Evolutionary conservation across 2,797 vertebrate genomes (phyloP), one percentile per base, ranked within the genome.

Genomic region (Notoglanidium macrostoma): DNA sequence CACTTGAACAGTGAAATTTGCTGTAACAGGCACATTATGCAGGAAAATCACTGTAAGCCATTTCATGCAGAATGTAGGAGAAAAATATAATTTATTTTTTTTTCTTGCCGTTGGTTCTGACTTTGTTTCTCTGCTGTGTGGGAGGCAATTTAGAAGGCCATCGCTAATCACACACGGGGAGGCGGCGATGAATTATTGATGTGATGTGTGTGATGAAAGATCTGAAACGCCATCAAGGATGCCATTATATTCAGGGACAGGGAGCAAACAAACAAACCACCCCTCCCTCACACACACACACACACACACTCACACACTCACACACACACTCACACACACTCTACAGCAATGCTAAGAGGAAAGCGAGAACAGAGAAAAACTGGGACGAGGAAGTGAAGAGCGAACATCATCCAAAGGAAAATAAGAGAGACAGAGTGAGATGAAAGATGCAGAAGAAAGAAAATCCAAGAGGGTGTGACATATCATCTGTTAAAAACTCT

Each of bases 131-230:
- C 70, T 44, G 21, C 80, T 85, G 49, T 79, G 83, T 85, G 88
- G 91, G 90, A 90, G 85, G 76, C 88, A 89, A 90, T 92, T 90
- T 90, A 85, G 89, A 87, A 76, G 85, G 88, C 81, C 85, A 85
- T 86, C 84, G 87, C 89, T 92, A 89, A 90, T 92, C 90, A 90
- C 83, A 86, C 89, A 26, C 14, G 81, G 85, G 86, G 89, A 88
- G 67, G 87, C 72, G 5, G 80, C 35, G 14, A 87, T 91, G 90
- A 91, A 92, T 92, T 90, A 90, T 91, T 89, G 90, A 92, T 92
- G 89, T 79, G 84, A 87, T 90, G 84, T 84, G 85, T 87, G 88
- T 90, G 88, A 91, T 90, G 89, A 89, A 89, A 90, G 87, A 88
- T 63, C 73, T 85, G 63, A 72, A 83, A 83, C 57, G 77, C 40